Conservation (phyloP, 2,888 invertebrate species). For the Sesia bembeciformis region DNA sequence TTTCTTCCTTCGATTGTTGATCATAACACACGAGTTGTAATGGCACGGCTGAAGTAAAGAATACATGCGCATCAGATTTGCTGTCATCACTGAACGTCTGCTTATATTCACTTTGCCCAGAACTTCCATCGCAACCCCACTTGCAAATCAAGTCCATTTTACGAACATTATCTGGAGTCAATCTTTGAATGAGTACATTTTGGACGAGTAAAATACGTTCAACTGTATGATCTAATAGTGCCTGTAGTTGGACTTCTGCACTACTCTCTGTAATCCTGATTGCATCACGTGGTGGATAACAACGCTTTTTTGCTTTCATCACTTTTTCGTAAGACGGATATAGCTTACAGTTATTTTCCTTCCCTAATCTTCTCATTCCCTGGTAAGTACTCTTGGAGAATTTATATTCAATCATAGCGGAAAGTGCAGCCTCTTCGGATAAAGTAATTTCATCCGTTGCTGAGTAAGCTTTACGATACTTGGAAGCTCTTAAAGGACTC, state of each 20-base stretch:
- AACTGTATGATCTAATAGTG: neutral
- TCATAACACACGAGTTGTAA: constrained; percentile 2
- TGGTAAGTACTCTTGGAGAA: constrained; percentile 6
- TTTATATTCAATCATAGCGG: constrained; percentile 11
- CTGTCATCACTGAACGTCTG: constrained; percentile 5
- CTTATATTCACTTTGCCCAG: constrained; percentile 8
- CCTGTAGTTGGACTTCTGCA: neutral
- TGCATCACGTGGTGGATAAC: neutral
- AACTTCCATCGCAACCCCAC: constrained; percentile 10
- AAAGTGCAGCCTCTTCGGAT: constrained; percentile 5
- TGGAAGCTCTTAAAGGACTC: constrained; percentile 7
- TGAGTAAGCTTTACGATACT: constrained; percentile 4
- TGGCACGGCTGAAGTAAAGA: constrained; percentile 7
- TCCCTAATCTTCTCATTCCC: constrained; percentile 3
- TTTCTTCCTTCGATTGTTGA: neutral
- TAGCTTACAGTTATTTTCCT: constrained; percentile 2
- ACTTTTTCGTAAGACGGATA: constrained; percentile 8
- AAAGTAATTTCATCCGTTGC: neutral
- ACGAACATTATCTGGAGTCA: neutral
- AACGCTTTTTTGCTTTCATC: constrained; percentile 6
- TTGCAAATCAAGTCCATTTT: constrained; percentile 3
- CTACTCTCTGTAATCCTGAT: neutral
- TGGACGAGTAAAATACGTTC: neutral
- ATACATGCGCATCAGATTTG: constrained; percentile 4
- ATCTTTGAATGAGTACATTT: neutral